Evolutionary conservation across 2,888 invertebrate species (phyloP), one percentile per base, ranked within the genome.

Genomic region (Cybosia mesomella): DNA sequence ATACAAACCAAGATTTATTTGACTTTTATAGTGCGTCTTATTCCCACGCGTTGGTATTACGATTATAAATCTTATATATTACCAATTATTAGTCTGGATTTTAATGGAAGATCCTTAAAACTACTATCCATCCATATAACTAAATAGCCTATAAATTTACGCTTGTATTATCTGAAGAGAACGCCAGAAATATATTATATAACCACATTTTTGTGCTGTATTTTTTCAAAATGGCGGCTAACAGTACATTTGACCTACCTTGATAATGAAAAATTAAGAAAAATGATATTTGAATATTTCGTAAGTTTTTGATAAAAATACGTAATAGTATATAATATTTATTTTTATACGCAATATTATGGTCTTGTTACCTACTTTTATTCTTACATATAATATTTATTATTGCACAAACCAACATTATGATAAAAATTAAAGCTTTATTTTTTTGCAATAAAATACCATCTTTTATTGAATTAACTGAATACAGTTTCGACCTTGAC

Each of bases 341-440:
- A n/a, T 15, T n/a, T 49, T n/a, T 18, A 49, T n/a, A 49, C n/a
- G 9, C 0, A 13, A 0, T 49, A 49, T 2, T 49, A 49, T 49
- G 49, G 49, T 49, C 49, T 49, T 49, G 49, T 49, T 49, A 49
- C 49, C 49, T 49, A 49, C 49, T 49, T 43, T 15, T 43, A 43
- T 43, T 43, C n/a, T n/a, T 49, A n/a, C 49, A 49, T 49, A 34
- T 34, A 10, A 10, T 10, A 34, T 8, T 34, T 18, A n/a, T 49
- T 49, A n/a, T 49, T 49, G 49, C 49, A n/a, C 34, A 34, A 34
- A 34, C 8, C n/a, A 49, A 8, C 18, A n/a, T 49, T 49, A 8
- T 49, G 18, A 49, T 49, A n/a, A 49, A 49, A 49, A n/a, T 49
- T n/a, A n/a, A n/a, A 1, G 9, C n/a, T 18, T 9, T 0, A 18